Percentiles rank a stretch among this genome's conserved stretches.
Conservation (phyloP, 2,113 vertebrate genomes). For the Colaptes auratus region DNA sequence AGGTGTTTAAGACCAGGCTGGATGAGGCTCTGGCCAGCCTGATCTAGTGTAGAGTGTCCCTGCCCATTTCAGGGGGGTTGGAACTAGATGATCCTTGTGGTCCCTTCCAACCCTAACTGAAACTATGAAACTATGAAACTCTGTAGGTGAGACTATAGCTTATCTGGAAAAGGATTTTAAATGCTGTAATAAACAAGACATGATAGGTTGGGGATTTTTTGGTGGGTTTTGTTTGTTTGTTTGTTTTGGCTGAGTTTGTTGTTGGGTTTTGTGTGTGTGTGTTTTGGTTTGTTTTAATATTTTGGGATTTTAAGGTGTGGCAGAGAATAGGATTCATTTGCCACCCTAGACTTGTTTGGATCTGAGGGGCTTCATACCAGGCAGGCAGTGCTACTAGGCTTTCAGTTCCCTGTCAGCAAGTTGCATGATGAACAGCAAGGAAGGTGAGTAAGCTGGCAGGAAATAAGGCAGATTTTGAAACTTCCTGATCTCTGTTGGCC, state of each 20-base stretch:
- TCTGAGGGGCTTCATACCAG: neutral
- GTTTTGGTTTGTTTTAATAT: no score
- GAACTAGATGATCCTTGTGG: no score
- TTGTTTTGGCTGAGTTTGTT: no score
- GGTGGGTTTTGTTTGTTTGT: no score
- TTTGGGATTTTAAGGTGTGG: neutral
- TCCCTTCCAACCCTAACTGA: no score
- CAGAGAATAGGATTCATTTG: neutral
- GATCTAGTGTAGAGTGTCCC: no score
- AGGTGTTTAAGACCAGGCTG: no score
- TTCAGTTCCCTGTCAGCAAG: neutral
- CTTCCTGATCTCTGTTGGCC: neutral
- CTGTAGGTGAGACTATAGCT: neutral
- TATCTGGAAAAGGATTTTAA: neutral
- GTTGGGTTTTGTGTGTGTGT: no score
- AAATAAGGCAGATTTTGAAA: slow-evolving; percentile 29
- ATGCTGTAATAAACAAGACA: neutral
- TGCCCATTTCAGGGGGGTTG: no score
- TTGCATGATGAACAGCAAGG: neutral
- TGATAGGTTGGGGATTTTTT: neutral
- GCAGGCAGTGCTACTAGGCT: neutral
- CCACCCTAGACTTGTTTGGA: neutral
- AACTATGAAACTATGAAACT: no score
- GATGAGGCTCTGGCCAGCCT: no score
- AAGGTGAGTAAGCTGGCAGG: neutral